Evolutionary conservation across 2,888 invertebrate species (phyloP).

Genomic region (Pegoplata infirma): DNA sequence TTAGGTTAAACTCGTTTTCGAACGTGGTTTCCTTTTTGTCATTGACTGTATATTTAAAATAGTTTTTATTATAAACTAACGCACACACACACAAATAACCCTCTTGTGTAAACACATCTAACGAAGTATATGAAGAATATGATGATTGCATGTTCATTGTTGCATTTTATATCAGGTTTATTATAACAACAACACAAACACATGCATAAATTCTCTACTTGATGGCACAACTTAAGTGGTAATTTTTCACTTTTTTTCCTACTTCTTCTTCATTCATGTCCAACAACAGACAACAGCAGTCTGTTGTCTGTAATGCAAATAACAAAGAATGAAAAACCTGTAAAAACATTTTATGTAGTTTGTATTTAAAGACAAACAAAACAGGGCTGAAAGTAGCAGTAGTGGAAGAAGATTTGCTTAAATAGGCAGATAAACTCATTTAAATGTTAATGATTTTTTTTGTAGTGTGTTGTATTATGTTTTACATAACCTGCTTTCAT

Average conservation of each 20-base stretch:
- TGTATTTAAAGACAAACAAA: conserved; percentile 6
- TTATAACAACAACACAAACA: too few species aligned
- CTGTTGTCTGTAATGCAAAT: neutral
- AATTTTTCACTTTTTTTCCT: conserved; percentile 6
- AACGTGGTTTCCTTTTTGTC: too few species aligned
- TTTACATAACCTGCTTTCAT: neutral
- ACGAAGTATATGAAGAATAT: neutral
- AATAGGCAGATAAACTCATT: conserved; percentile 60
- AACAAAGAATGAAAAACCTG: neutral
- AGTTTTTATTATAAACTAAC: neutral
- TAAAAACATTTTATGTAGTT: neutral
- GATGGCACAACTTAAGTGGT: conserved; percentile 5
- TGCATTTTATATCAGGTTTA: neutral
- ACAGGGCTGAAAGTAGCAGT: neutral
- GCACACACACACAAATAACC: conserved; percentile 9
- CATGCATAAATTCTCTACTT: neutral
- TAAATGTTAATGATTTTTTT: conserved; percentile 60
- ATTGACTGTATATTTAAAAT: too few species aligned
- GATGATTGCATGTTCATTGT: conserved; percentile 21
- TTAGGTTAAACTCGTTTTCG: too few species aligned
- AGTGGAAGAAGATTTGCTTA: conserved; percentile 35
- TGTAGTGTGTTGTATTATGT: too few species aligned
- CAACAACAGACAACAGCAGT: neutral
- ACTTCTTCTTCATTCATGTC: neutral
- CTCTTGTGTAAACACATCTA: neutral